phyloP scores from a whole-genome alignment of 2,888 invertebrate genomes.

The Melinaea menophilus region DNA sequence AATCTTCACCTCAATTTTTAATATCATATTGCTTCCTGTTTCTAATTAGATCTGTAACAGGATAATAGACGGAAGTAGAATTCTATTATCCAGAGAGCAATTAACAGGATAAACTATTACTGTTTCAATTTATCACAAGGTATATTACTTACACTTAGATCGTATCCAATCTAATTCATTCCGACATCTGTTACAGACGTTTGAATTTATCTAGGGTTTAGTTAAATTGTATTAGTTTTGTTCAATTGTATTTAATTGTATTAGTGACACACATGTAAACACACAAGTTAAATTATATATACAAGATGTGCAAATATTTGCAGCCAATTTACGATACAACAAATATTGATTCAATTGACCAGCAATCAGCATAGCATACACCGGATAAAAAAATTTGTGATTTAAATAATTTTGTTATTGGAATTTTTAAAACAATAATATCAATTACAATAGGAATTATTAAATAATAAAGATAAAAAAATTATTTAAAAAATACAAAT shows the following conservation, averaged over 20 bases:
- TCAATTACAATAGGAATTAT: too few relatives aligned
- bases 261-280: conserved; percentile 1
- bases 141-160: neutral
- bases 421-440: too few relatives aligned
- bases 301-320: neutral
- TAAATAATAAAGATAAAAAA: too few relatives aligned
- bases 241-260: conserved; percentile 5
- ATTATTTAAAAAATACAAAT: too few relatives aligned
- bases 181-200: conserved; percentile 14
- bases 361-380: too few relatives aligned
- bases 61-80: neutral
- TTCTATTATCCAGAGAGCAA: neutral
- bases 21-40: neutral
- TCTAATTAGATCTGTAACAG: neutral
- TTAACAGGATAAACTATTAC: conserved; percentile 1
- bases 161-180: neutral
- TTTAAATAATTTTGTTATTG: too few relatives aligned
- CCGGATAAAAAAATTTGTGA: too few relatives aligned
- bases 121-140: conserved; percentile 1
- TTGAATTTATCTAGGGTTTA: conserved; percentile 18
- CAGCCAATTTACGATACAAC: too few relatives aligned
- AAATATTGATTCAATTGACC: too few relatives aligned
- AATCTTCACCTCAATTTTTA: too few relatives aligned
- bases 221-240: conserved; percentile 17
- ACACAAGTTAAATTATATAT: conserved; percentile 15